A percentile compares a stretch with the other conserved stretches of the same genome.
Conservation (phyloP, 2,113 vertebrate genomes). For the Pteronura brasiliensis region DNA sequence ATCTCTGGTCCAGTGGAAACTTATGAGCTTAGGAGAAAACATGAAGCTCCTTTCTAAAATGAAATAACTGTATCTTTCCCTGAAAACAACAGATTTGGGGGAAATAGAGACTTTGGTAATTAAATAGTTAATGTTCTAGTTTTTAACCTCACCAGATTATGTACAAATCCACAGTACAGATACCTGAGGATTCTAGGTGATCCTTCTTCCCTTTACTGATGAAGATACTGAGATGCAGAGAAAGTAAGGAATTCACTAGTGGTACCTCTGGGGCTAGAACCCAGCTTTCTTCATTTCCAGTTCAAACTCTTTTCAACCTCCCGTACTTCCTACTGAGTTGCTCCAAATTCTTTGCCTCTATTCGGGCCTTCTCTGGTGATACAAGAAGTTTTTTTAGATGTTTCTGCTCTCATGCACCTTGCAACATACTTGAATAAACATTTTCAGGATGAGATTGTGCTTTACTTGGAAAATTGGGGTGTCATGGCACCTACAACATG, state of each 20-base stretch:
- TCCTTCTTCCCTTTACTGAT: background rate
- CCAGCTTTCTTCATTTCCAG: background rate
- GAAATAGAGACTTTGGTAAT: background rate
- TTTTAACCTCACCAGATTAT: background rate
- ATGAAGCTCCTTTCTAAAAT: background rate
- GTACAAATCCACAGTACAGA: background rate
- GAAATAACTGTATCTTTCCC: background rate
- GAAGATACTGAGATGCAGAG: background rate
- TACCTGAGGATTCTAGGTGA: background rate
- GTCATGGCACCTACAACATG: background rate
- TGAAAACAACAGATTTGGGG: background rate
- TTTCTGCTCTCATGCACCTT: background rate
- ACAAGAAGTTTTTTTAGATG: background rate
- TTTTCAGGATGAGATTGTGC: background rate
- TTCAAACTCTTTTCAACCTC: background rate
- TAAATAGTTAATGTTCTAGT: background rate
- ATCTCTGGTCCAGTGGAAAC: background rate
- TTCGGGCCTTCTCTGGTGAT: background rate
- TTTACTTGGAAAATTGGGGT: background rate
- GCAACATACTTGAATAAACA: background rate
- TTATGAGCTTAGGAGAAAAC: background rate
- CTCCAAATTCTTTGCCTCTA: background rate
- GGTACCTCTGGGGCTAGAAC: background rate
- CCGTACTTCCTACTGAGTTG: background rate
- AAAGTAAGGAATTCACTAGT: background rate